These are phyloP conservation scores for Vulpes vulpes DNA, from an alignment of 2,113 vertebrate genomes.

Conservation along the genomic window DNA sequence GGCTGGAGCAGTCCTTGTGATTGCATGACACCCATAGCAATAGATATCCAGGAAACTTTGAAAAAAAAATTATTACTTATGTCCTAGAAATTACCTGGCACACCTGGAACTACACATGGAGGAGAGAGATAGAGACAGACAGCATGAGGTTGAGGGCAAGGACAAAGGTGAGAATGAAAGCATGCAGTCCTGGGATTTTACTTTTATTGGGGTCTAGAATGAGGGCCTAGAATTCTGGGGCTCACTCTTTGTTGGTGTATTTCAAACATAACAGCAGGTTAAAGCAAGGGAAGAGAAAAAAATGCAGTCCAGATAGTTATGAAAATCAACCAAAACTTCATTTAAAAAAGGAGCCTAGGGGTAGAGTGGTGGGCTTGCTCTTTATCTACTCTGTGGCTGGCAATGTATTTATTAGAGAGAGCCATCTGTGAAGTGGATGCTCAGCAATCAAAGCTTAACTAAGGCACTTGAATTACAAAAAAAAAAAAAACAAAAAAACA, in stretches of 20 bases:
- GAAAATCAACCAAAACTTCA: neutral
- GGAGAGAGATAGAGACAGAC: too few relatives aligned
- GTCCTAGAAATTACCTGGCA: neutral
- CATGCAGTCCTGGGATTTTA: neutral
- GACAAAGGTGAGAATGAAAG: neutral
- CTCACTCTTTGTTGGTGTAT: neutral
- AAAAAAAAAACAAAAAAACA: neutral
- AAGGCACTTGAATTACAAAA: neutral
- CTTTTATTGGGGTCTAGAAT: neutral
- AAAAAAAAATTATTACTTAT: neutral
- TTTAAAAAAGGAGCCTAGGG: too few relatives aligned
- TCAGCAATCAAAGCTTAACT: neutral
- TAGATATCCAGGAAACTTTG: neutral
- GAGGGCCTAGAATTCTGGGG: neutral
- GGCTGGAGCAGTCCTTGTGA: neutral
- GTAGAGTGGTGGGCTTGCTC: neutral
- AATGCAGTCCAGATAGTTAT: neutral
- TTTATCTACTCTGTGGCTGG: neutral
- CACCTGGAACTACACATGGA: neutral
- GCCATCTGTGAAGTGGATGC: neutral
- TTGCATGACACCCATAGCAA: neutral
- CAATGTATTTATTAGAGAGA: neutral
- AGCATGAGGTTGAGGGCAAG: neutral
- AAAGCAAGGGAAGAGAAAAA: neutral
- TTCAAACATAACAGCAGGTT: neutral